These are phyloP conservation scores for Enteromius treurensis DNA, from an alignment of 2,797 vertebrate species.

Conservation along the genomic window DNA sequence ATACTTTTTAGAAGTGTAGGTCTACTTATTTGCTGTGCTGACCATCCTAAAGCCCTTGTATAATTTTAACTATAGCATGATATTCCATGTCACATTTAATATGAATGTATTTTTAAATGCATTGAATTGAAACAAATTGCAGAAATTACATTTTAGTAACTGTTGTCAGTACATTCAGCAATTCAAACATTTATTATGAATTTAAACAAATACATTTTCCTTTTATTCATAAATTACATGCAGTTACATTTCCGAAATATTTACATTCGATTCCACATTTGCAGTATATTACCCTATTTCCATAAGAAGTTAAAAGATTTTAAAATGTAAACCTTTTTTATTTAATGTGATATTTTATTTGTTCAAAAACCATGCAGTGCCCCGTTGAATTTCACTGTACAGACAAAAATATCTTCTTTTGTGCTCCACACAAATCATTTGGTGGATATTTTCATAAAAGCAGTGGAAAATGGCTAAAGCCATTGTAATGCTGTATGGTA, in stretches of 20 bases:
- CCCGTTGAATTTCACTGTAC: neutral
- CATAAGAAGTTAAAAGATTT: neutral
- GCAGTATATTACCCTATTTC: neutral
- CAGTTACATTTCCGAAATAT: neutral
- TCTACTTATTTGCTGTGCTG: neutral
- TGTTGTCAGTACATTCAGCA: neutral
- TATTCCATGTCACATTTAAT: too few relatives aligned
- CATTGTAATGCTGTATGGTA: slow-evolving; percentile 1
- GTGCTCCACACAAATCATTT: neutral
- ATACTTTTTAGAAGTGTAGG: neutral
- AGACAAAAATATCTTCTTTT: neutral
- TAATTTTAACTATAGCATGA: too few relatives aligned
- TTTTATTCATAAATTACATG: neutral
- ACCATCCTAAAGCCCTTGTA: neutral
- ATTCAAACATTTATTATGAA: neutral
- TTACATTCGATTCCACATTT: neutral
- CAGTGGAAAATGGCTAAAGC: neutral
- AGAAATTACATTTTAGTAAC: neutral
- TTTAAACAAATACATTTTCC: neutral
- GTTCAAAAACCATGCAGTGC: neutral
- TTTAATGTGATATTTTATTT: neutral
- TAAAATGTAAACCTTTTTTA: too few relatives aligned
- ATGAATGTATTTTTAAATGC: too few relatives aligned
- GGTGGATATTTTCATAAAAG: neutral
- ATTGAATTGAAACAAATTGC: neutral